A percentile compares a stretch with the other conserved stretches of the same genome.
phyloP scores from a whole-genome alignment of 2,113 vertebrate genomes.

The Proteles cristata region DNA sequence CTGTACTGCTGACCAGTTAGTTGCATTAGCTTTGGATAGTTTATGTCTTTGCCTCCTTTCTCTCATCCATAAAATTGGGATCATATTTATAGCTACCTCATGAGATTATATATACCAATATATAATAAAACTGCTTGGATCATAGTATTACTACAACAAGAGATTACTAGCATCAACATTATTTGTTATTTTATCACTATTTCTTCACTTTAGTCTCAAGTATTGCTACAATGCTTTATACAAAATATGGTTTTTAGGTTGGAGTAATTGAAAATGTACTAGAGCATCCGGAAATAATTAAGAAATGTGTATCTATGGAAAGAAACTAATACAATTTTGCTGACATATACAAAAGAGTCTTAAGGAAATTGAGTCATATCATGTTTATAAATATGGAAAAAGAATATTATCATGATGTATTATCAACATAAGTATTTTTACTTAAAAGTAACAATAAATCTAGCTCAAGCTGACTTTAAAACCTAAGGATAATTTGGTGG shows the following conservation, averaged over 20 bases:
- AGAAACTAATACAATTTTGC: not conserved
- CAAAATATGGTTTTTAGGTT: not conserved
- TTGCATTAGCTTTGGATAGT: too few species aligned
- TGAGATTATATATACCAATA: not conserved
- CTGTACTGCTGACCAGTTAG: not conserved
- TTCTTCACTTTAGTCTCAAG: not conserved
- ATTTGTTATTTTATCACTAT: not conserved
- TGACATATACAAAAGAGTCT: not conserved
- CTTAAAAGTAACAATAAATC: not conserved
- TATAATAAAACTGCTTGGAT: not conserved
- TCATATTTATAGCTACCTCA: not conserved
- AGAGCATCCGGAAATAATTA: not conserved
- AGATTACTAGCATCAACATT: not conserved
- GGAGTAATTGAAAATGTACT: slow-evolving; percentile 4
- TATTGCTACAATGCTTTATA: not conserved
- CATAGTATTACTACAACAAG: not conserved
- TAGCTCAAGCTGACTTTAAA: slow-evolving; percentile 9
- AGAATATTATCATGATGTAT: not conserved
- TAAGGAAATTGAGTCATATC: not conserved
- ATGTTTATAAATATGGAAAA: not conserved
- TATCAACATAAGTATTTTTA: not conserved
- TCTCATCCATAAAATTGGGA: not conserved
- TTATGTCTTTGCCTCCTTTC: not conserved
- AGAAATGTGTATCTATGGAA: not conserved
- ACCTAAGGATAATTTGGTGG: not conserved